These are phyloP conservation scores for Xiphias gladius DNA, from an alignment of 2,113 vertebrate genomes.

Conservation along the genomic window DNA sequence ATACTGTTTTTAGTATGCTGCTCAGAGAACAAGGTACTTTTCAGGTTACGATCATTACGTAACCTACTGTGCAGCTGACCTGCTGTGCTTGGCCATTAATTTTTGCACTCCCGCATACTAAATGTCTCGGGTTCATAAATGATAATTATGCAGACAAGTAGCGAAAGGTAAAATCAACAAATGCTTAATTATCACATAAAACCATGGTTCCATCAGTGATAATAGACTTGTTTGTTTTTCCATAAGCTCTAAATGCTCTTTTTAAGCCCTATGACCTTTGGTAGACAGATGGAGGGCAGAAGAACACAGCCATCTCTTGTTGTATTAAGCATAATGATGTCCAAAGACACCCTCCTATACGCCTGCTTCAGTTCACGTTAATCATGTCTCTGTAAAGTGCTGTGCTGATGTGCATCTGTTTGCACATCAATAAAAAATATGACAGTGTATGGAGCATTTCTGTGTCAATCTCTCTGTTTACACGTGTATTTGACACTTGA, in stretches of 20 bases:
- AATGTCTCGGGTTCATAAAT: constrained; percentile 42
- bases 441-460: neutral
- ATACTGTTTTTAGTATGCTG: constrained; percentile 24
- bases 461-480: neutral
- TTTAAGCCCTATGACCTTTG: constrained; percentile 52
- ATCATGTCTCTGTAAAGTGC: neutral
- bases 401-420: neutral
- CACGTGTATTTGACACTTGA: constrained; percentile 53
- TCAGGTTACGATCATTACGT: constrained; percentile 56
- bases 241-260: constrained; percentile 45
- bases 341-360: neutral
- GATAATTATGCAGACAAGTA: constrained; percentile 40
- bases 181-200: constrained; percentile 46
- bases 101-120: constrained; percentile 48
- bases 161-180: constrained; percentile 39
- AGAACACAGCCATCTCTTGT: constrained; percentile 26
- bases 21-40: constrained; percentile 13
- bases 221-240: constrained; percentile 66
- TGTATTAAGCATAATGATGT: constrained; percentile 35
- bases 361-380: constrained; percentile 12
- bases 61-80: constrained; percentile 18
- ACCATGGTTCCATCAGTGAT: constrained; percentile 19
- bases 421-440: neutral
- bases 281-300: constrained; percentile 40
- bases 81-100: constrained; percentile 30